Evolutionary conservation across 1,140 invertebrate species (phyloP), one percentile per base, ranked within the genome.

Genomic region (Elymnias hypermnestra): DNA sequence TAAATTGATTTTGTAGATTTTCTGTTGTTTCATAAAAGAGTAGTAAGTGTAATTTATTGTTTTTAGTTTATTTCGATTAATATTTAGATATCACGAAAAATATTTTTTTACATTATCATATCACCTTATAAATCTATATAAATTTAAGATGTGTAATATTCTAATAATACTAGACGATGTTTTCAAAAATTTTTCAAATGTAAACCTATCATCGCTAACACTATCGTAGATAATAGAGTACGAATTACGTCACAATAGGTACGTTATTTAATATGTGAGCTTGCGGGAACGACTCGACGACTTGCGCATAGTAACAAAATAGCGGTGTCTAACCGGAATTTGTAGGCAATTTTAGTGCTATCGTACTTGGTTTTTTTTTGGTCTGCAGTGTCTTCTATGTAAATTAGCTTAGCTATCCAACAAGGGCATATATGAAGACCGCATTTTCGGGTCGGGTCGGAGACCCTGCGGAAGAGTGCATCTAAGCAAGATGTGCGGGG

Each of bases 401-500:
- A 62, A 61, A 71, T 66, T 58, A 60, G 53, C 50, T 15, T 15
- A 33, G 12, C 29, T 15, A 7, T 12, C 29, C 15, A 8, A 12
- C 29, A 33, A 33, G 13, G 14, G 29, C 14, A 2, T 33, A 13
- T 3, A 12, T 15, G 14, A 15, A 33, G 2, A 33, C n/a, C 14
- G 29, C 12, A 7, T 33, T 33, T 33, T 33, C 26, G 29, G 29
- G 29, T 29, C 26, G 26, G 26, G 26, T 33, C 29, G 29, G 29
- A 15, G 29, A 33, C 29, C 29, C 29, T 33, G 41, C 31, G 45
- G 53, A 62, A 48, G 47, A 72, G 51, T 75, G 70, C 70, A 79
- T 76, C 62, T 72, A 63, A 74, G 59, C 47, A 44, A 73, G 57
- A 65, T 53, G 62, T 68, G 72, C 69, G 70, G 44, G 65, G 67